Evolutionary conservation across 2,113 vertebrate species (phyloP), one percentile per base, ranked within the genome.

Genomic region (Amphiprion ocellaris): DNA sequence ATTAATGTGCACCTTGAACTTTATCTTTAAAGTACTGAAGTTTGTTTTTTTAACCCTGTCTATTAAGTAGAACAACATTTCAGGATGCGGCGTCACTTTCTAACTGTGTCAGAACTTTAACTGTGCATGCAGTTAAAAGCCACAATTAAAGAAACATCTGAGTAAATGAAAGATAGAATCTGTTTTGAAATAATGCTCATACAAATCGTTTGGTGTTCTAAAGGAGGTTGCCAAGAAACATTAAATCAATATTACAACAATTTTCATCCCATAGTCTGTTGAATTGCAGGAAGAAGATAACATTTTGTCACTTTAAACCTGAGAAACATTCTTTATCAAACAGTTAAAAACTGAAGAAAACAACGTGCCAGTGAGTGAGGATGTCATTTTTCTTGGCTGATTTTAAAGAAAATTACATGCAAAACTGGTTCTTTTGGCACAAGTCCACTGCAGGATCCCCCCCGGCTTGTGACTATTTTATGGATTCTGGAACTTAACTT

Each of bases 81-180:
- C 46, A 44, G 39, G 23, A 52, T n/a, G 49, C 0, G 16, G 53
- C 66, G 4, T 69, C 67, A 16, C 28, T 41, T 73, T 47, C 30
- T 68, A 2, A 5, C 7, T 50, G 73, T 33, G 60, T 30, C 16
- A 23, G 30, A 12, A 10, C 63, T 33, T 39, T 1, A 49, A 58
- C 41, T 12, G 71, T 50, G 10, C 23, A 2, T 21, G n/a, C 39
- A 50, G 24, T 5, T 15, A 73, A 14, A 2, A 19, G 62, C 46
- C 60, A 47, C 68, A 62, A 44, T 56, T 47, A 84, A 44, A 66
- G 33, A 81, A 72, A 62, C 50, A 72, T 28, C 70, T 63, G 70
- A 82, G 64, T 52, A 59, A 82, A 74, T 80, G 68, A 77, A 56
- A 39, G 47, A 58, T 61, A 47, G 64, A 68, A 56, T 69, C 39